A percentile compares a stretch with the other conserved stretches of the same genome.
Evolutionary conservation across 2,797 vertebrate genomes (phyloP).

Genomic region (Channallabes apus): DNA sequence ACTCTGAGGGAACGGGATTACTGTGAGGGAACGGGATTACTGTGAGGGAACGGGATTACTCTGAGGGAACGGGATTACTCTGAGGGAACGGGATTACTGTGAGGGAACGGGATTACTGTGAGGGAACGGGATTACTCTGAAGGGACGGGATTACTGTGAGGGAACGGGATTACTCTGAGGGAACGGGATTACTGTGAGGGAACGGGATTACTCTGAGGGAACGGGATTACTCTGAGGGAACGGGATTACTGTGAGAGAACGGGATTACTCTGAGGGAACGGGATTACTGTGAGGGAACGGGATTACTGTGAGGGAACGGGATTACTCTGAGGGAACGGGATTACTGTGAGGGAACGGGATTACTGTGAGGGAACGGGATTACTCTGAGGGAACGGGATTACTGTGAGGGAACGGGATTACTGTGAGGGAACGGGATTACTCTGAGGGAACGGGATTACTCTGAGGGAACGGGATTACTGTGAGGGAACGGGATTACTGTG

Average conservation of each 20-base stretch:
- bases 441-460: neutral
- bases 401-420: neutral
- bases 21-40: neutral
- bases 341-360: neutral
- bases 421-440: neutral
- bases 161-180: no score
- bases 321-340: neutral
- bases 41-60: no score
- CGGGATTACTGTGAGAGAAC: neutral
- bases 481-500: no score
- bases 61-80: accelerated
- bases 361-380: neutral
- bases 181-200: no score
- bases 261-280: neutral
- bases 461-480: neutral
- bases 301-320: neutral
- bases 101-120: neutral
- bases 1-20: neutral
- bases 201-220: no score
- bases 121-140: no score
- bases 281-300: neutral
- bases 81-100: neutral
- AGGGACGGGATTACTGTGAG: no score
- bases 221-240: neutral
- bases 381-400: neutral